A percentile compares a stretch with the other conserved stretches of the same genome.
Conservation (phyloP, 2,113 vertebrate species). For the Otis tarda region DNA sequence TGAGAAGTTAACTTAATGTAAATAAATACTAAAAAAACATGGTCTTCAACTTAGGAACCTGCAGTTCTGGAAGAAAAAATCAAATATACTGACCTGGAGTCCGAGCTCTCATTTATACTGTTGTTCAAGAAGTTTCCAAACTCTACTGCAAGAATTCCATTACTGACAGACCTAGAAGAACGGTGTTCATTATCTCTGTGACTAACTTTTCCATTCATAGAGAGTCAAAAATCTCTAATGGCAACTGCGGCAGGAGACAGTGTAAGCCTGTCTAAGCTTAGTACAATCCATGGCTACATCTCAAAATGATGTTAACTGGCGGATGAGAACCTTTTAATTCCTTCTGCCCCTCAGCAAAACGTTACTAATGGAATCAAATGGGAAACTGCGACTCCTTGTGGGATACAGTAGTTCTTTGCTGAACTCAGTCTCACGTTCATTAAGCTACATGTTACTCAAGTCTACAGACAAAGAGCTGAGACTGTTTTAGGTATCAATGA, state of each 20-base stretch:
- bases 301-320: neutral
- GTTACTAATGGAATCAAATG: neutral
- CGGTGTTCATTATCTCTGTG: neutral
- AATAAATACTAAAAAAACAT: neutral
- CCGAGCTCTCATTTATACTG: conserved; percentile 76
- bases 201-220: neutral
- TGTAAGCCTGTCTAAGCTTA: neutral
- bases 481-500: neutral
- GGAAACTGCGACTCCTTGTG: neutral
- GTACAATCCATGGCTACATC: neutral
- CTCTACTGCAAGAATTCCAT: conserved; percentile 83
- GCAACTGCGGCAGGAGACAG: neutral
- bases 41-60: neutral
- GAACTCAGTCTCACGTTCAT: neutral
- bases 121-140: conserved; percentile 82
- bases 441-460: neutral
- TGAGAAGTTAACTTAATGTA: neutral
- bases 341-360: neutral
- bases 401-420: neutral
- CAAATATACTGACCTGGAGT: conserved; percentile 76
- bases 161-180: conserved; percentile 78
- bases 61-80: neutral
- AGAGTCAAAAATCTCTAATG: neutral
- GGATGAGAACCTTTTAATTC: neutral
- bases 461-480: neutral